Conservation (phyloP, 2,113 vertebrate genomes). For the Callopanchax toddi region DNA sequence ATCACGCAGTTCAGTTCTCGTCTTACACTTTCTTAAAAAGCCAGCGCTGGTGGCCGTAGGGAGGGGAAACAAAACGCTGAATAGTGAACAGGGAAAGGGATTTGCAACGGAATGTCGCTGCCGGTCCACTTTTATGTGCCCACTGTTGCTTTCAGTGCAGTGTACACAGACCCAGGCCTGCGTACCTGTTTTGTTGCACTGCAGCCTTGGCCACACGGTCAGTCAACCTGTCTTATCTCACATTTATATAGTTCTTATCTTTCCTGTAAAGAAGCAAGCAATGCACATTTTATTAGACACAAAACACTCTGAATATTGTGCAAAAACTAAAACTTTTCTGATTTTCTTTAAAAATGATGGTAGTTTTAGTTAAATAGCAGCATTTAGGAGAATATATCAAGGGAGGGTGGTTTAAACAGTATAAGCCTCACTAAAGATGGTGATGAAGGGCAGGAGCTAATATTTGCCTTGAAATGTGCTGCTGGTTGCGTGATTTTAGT, state of each 20-base stretch:
- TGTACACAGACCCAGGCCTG: conserved; percentile 47
- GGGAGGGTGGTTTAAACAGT: no score
- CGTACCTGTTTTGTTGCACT: conserved; percentile 47
- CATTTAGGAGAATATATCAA: no score
- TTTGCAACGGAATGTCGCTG: conserved; percentile 38
- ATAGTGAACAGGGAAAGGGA: conserved; percentile 3
- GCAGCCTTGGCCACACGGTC: conserved; percentile 68
- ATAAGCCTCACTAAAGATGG: no score
- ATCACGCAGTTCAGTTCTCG: not conserved
- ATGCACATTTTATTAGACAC: not conserved
- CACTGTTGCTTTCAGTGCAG: conserved; percentile 49
- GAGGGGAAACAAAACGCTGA: not conserved
- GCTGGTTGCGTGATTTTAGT: no score
- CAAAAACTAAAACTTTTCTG: no score
- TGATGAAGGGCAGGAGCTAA: not conserved
- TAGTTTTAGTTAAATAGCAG: no score
- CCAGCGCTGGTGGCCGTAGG: not conserved
- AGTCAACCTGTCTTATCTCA: conserved; percentile 67
- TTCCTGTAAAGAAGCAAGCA: not conserved
- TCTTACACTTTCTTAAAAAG: not conserved
- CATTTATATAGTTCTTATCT: conserved; percentile 15
- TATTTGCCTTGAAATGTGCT: not conserved
- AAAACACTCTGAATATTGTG: not conserved
- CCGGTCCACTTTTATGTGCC: conserved; percentile 40
- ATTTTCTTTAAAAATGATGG: no score